Conservation (phyloP, 2,113 vertebrate genomes). For the Cebus imitator region DNA sequence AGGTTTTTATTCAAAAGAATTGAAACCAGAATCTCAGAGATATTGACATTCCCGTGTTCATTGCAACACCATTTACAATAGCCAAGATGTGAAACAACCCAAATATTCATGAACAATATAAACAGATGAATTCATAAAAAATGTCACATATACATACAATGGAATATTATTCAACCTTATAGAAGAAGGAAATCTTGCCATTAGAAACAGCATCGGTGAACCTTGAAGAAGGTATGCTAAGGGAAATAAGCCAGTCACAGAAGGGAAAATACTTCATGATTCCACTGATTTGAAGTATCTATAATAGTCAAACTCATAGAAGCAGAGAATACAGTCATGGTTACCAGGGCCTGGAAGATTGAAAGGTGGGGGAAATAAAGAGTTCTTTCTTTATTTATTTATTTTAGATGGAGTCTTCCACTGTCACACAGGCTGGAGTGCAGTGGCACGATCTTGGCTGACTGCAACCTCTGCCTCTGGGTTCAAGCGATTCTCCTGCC, state of each 20-base stretch:
- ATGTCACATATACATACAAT: neutral
- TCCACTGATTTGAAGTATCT: neutral
- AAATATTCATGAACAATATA: neutral
- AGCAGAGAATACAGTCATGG: neutral
- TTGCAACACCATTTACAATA: neutral
- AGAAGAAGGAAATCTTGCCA: neutral
- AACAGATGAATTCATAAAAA: neutral
- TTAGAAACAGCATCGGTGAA: neutral
- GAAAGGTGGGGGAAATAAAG: neutral
- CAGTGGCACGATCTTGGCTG: too few species aligned
- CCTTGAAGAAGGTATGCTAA: neutral
- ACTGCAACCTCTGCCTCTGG: too few species aligned
- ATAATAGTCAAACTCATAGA: neutral
- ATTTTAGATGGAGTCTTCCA: too few species aligned
- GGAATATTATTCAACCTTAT: neutral
- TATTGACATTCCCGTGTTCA: neutral
- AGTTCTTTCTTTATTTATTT: neutral
- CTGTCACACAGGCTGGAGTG: too few species aligned
- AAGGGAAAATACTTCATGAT: neutral
- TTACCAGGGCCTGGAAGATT: neutral
- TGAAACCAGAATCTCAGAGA: neutral
- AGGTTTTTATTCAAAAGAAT: neutral
- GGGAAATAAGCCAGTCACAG: neutral
- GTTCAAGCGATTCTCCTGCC: too few species aligned
- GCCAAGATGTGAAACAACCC: neutral